Percentiles rank a stretch among this genome's conserved stretches.
phyloP scores from a whole-genome alignment of 2,113 vertebrate species.

The Anthoscopus minutus region DNA sequence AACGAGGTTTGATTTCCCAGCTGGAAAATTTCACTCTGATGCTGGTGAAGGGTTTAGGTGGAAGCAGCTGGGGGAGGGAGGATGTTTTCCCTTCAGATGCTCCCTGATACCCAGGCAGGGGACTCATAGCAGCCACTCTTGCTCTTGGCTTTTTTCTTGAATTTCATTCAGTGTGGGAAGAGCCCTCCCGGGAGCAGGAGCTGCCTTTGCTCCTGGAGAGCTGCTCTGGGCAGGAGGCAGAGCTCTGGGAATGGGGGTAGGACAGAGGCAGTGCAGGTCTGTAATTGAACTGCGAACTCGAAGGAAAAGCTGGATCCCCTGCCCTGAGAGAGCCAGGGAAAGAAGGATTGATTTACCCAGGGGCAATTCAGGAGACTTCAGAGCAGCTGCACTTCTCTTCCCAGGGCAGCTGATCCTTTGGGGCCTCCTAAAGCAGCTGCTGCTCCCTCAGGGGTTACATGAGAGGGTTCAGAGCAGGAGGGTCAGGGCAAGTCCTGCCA shows the following conservation, averaged over 20 bases:
- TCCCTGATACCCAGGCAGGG: not conserved
- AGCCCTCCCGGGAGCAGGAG: not conserved
- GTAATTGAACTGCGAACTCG: not conserved
- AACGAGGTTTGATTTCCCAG: not conserved
- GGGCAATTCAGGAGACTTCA: not conserved
- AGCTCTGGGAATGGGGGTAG: not conserved
- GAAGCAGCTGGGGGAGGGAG: not conserved
- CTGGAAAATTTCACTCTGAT: not conserved
- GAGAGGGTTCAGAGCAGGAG: not conserved
- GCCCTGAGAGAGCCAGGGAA: no score
- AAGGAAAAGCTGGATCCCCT: not conserved
- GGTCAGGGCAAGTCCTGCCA: not conserved
- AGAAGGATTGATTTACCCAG: accelerated
- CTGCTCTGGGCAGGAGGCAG: not conserved
- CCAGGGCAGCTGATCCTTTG: not conserved
- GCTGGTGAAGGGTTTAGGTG: not conserved
- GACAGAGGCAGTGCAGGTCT: not conserved
- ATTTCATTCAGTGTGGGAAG: not conserved
- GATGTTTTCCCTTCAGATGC: not conserved
- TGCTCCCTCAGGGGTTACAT: not conserved
- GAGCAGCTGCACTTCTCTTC: not conserved
- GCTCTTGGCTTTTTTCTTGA: not conserved
- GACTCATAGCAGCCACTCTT: not conserved
- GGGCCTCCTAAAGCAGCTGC: not conserved
- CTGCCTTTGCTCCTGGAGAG: not conserved